Base-by-base conservation (phyloP, 2,113 vertebrate genomes). In the Falco punctatus region DNA sequence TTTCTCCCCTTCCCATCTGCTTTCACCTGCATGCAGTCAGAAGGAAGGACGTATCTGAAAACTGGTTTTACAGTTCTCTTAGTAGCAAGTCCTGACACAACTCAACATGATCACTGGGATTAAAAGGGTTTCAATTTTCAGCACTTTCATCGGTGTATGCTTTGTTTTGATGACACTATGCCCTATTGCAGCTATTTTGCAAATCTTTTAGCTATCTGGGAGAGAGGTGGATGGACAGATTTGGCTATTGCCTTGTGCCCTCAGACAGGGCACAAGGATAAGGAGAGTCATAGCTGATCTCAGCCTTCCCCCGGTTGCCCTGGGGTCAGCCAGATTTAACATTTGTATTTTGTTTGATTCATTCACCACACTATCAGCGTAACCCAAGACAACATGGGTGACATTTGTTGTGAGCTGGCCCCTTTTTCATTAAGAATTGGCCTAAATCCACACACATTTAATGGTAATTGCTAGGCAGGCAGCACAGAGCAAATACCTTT, bases 361-460 rank as follows among this genome's bases (percentile, higher is more conserved):
- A 95, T 92, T 96, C 65, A 52, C 65, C 57, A 38, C 7, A 13
- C 79, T 85, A 72, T 62, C 87, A 95, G 89, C 3, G 0, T 69
- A 91, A 91, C 92, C 67, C 85, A 95, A 92, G 81, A 95, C 95
- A 95, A 95, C 91, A 70, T 0, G 42, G 59, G 86, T 88, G 89
- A 95, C 88, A 87, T 92, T 95, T 92, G 77, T 91, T 94, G 94
- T 83, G 71, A 95, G 94, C 78, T 91, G 94, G 91, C 67, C 92
- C 59, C 62, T 87, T 85, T 95, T 97, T 94, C 95, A 95, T 91
- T 97, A 97, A 94, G 95, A 91, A 82, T 95, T 96, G 95, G 91
- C 91, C 87, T 80, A 90, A 97, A 87, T 97, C 96, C 94, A 97
- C 87, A 69, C 91, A 87, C 54, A 66, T 94, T 92, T 95, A 95